A percentile compares a stretch with the other conserved stretches of the same genome.
phyloP scores from a whole-genome alignment of 2,113 vertebrate genomes.

The Mystacornis crossleyi region DNA sequence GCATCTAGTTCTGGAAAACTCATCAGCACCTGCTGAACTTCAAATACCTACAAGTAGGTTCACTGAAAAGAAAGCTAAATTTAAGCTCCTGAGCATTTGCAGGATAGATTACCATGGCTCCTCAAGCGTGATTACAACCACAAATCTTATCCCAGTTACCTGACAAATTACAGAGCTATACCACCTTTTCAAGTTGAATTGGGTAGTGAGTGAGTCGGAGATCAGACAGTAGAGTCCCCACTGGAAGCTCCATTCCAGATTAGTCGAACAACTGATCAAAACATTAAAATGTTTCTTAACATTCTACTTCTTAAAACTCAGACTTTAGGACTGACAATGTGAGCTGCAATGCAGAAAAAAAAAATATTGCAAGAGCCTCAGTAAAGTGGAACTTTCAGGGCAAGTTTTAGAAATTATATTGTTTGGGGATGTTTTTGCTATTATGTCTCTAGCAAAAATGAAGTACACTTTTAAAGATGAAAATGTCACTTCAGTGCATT shows the following conservation, averaged over 20 bases:
- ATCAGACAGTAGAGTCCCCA: background rate
- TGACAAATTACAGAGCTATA: background rate
- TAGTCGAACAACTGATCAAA: background rate
- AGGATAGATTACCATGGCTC: background rate
- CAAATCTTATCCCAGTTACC: background rate
- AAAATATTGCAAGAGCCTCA: background rate
- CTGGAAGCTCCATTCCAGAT: background rate
- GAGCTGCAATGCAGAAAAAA: background rate
- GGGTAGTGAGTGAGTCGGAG: background rate
- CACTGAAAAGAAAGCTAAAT: background rate
- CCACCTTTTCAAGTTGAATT: background rate
- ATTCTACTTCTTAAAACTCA: background rate
- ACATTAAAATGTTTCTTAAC: background rate
- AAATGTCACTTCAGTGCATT: background rate
- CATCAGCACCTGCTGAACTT: background rate
- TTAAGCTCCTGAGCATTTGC: background rate
- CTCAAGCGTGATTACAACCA: background rate
- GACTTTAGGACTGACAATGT: background rate
- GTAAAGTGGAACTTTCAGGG: background rate
- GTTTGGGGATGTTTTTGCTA: background rate
- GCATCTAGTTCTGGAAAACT: background rate
- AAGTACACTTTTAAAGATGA: background rate
- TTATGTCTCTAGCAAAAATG: background rate
- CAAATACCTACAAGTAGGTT: background rate
- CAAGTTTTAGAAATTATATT: background rate